Percentiles rank a stretch among this genome's conserved stretches.
Conservation (phyloP, 1,140 invertebrate species). For the Pseudomyrmex pallidus region DNA sequence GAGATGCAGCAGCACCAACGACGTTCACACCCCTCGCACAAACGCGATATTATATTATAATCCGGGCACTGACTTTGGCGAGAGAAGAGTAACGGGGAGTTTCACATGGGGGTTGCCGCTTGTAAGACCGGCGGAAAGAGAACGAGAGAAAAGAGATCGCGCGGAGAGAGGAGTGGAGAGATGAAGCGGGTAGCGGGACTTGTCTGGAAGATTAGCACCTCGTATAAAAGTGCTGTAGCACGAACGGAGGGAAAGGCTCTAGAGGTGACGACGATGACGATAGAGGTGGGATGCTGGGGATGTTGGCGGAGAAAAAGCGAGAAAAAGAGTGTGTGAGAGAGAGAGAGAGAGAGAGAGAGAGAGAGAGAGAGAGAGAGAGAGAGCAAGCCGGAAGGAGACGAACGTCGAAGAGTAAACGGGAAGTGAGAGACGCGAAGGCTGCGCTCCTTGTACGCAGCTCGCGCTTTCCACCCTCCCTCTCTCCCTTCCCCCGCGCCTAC, state of each 20-base stretch:
- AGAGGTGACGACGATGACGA: slow-evolving; percentile 50
- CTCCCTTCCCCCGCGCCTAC: slow-evolving; percentile 62
- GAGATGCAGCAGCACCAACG: slow-evolving; percentile 19
- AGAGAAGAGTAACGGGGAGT: not conserved
- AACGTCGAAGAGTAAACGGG: slow-evolving; percentile 61
- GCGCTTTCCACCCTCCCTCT: slow-evolving; percentile 44
- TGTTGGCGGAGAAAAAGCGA: slow-evolving; percentile 29
- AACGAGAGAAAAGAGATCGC: slow-evolving; percentile 37
- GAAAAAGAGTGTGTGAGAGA: slow-evolving; percentile 5
- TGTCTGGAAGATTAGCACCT: slow-evolving; percentile 85
- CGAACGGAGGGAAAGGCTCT: slow-evolving; percentile 66
- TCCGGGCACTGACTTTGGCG: slow-evolving; percentile 76
- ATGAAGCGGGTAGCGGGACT: slow-evolving; percentile 69
- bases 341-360: slow-evolving; percentile 5
- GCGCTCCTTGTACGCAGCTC: slow-evolving; percentile 63
- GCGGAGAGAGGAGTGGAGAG: slow-evolving; percentile 11
- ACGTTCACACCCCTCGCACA: slow-evolving; percentile 51
- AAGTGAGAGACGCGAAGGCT: slow-evolving; percentile 64
- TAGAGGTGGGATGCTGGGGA: slow-evolving; percentile 55
- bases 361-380: slow-evolving; percentile 22
- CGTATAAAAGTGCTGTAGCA: slow-evolving; percentile 83
- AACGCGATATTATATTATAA: slow-evolving; percentile 83
- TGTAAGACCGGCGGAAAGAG: slow-evolving; percentile 47
- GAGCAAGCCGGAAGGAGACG: slow-evolving; percentile 18
- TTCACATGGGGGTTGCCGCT: not conserved